These are phyloP conservation scores for Apeltes quadracus DNA, from an alignment of 2,113 vertebrate species.

Conservation along the genomic window DNA sequence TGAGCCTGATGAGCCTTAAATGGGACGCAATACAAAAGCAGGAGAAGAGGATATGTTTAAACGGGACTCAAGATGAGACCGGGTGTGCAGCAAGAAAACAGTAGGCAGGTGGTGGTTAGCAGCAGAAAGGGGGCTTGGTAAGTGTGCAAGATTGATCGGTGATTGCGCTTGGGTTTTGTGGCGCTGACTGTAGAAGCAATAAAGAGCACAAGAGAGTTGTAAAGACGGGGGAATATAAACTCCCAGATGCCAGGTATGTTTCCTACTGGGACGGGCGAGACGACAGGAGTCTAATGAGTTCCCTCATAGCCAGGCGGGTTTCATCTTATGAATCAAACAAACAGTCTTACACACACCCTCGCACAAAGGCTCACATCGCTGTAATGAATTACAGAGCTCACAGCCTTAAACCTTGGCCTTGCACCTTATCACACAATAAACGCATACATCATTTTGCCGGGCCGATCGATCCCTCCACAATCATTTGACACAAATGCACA, in stretches of 20 bases:
- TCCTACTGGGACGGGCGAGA: conserved; percentile 64
- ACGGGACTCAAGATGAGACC: conserved; percentile 36
- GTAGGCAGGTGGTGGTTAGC: conserved; percentile 55
- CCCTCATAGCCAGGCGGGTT: conserved; percentile 62
- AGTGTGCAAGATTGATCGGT: conserved; percentile 74
- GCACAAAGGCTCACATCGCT: conserved; percentile 14
- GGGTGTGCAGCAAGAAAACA: conserved; percentile 40
- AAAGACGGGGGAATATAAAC: conserved; percentile 73
- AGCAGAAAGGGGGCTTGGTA: conserved; percentile 39
- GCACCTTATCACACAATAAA: conserved; percentile 60
- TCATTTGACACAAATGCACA: conserved; percentile 54
- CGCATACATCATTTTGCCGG: conserved; percentile 56
- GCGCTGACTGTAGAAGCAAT: conserved; percentile 68
- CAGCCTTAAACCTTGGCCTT: conserved; percentile 64
- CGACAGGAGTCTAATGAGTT: conserved; percentile 76
- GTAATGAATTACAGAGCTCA: conserved; percentile 67
- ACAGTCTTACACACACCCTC: conserved; percentile 15
- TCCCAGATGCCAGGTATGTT: conserved; percentile 74
- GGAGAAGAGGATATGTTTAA: conserved; percentile 25
- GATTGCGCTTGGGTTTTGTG: conserved; percentile 73
- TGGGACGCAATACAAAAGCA: conserved; percentile 50
- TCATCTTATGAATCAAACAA: conserved; percentile 72
- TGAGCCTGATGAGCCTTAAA: conserved; percentile 58
- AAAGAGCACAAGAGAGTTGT: conserved; percentile 63
- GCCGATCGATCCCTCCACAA: conserved; percentile 57